Evolutionary conservation across 2,797 vertebrate genomes (phyloP).

Genomic region (Arrhamphus sclerolepis): DNA sequence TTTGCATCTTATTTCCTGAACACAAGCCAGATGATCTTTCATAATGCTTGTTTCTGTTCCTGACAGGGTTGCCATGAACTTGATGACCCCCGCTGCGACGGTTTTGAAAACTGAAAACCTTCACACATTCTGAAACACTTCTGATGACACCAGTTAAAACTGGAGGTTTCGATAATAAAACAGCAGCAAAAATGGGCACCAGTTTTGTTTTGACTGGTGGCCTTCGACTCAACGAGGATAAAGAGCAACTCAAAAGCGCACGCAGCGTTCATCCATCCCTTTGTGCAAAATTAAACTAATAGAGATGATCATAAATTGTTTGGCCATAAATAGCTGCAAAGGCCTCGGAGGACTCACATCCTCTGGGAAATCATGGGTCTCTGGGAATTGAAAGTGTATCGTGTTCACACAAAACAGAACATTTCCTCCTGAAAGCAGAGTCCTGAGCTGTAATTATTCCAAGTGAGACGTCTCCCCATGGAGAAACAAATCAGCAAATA

Average conservation of each 20-base stretch:
- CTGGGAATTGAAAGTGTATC: conserved; percentile 45
- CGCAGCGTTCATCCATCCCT: conserved; percentile 36
- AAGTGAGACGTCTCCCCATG: neutral
- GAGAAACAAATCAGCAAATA: conserved; percentile 3
- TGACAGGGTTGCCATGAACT: conserved; percentile 17
- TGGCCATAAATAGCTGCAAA: conserved; percentile 38
- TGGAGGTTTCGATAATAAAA: too few relatives aligned
- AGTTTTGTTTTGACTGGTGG: neutral
- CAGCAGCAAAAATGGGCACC: too few relatives aligned
- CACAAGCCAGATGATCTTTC: conserved; percentile 13
- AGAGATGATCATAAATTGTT: too few relatives aligned
- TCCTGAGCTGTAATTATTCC: conserved; percentile 10
- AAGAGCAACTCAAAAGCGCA: too few relatives aligned
- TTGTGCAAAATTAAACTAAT: conserved; percentile 28
- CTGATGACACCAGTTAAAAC: too few relatives aligned
- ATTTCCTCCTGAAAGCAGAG: conserved; percentile 28
- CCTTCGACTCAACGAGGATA: too few relatives aligned
- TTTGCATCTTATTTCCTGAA: conserved; percentile 42
- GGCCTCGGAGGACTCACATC: conserved; percentile 26
- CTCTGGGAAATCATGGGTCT: conserved; percentile 36
- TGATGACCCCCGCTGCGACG: conserved; percentile 17
- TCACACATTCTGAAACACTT: neutral
- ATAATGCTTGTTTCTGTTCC: conserved; percentile 21
- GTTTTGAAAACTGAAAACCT: neutral
- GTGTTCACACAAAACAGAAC: conserved; percentile 27